A percentile compares a stretch with the other conserved stretches of the same genome.
These are phyloP conservation scores for Larimichthys crocea DNA, from an alignment of 2,113 vertebrate genomes.

Conservation along the genomic window DNA sequence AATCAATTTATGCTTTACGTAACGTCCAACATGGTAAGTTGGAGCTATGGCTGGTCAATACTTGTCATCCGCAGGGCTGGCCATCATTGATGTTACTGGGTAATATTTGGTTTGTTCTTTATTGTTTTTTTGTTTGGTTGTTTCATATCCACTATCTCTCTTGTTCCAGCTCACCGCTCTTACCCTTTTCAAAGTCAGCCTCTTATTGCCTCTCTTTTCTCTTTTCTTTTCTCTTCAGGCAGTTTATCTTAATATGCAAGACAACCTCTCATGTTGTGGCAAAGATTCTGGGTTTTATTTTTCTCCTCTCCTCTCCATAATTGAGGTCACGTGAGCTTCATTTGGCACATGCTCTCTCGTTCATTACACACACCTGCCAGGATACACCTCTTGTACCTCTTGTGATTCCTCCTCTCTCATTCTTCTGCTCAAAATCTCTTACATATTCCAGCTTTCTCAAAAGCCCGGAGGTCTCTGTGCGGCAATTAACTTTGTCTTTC, in stretches of 20 bases:
- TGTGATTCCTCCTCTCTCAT: background rate
- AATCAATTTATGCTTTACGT: slow-evolving; percentile 51
- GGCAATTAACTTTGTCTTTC: slow-evolving; percentile 40
- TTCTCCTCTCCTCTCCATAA: background rate
- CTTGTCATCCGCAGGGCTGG: slow-evolving; percentile 32
- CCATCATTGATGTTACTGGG: slow-evolving; percentile 56
- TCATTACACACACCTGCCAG: slow-evolving; percentile 17
- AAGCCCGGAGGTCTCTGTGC: slow-evolving; percentile 24
- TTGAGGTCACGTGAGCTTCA: slow-evolving; percentile 32
- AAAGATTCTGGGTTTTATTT: slow-evolving; percentile 13
- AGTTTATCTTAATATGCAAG: slow-evolving; percentile 44
- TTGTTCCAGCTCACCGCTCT: slow-evolving; percentile 26
- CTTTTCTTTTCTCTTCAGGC: slow-evolving; percentile 16
- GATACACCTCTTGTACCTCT: slow-evolving; percentile 1
- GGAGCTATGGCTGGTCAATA: slow-evolving; percentile 55
- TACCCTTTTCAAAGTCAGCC: slow-evolving; percentile 26
- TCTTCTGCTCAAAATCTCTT: slow-evolving; percentile 20
- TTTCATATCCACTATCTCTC: background rate
- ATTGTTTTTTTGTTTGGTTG: slow-evolving; percentile 42
- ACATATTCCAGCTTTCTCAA: slow-evolving; percentile 31
- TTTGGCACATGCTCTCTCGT: slow-evolving; percentile 28
- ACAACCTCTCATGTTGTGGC: background rate
- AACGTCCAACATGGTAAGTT: slow-evolving; percentile 54
- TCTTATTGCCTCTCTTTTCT: slow-evolving; percentile 31
- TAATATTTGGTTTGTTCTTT: slow-evolving; percentile 54